Conservation (phyloP, 2,888 invertebrate genomes). For the Notodonta ziczac region DNA sequence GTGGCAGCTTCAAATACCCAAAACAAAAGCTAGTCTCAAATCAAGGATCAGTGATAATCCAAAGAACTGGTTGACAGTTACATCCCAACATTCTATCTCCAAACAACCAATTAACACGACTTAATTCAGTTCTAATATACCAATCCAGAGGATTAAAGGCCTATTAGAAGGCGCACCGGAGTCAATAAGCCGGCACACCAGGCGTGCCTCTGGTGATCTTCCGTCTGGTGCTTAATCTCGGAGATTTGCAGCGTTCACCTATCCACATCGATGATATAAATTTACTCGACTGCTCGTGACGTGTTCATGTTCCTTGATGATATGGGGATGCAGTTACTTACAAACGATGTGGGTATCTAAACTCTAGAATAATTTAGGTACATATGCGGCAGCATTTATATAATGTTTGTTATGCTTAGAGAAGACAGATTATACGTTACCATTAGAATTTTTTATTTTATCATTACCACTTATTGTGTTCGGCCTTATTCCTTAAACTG, state of each 20-base stretch:
- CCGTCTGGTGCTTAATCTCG: slow-evolving; percentile 35
- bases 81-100: neutral
- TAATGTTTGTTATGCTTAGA: too few relatives aligned
- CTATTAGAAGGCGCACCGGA: slow-evolving; percentile 18
- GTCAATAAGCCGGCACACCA: slow-evolving; percentile 27
- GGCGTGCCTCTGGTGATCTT: slow-evolving; percentile 29
- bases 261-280: slow-evolving; percentile 12
- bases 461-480: too few relatives aligned
- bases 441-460: too few relatives aligned
- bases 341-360: too few relatives aligned
- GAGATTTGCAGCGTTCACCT: slow-evolving; percentile 31
- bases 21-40: too few relatives aligned
- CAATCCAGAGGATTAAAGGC: slow-evolving; percentile 19
- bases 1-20: too few relatives aligned
- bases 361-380: too few relatives aligned
- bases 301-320: slow-evolving; percentile 9
- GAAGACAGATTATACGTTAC: too few relatives aligned
- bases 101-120: slow-evolving; percentile 25
- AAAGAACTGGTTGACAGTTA: neutral
- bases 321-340: neutral
- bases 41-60: neutral
- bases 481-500: too few relatives aligned
- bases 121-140: slow-evolving; percentile 20
- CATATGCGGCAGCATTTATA: too few relatives aligned
- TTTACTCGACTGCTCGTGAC: neutral